Evolutionary conservation across 2,113 vertebrate genomes (phyloP).

Genomic region (Sinocyclocheilus anophthalmus): DNA sequence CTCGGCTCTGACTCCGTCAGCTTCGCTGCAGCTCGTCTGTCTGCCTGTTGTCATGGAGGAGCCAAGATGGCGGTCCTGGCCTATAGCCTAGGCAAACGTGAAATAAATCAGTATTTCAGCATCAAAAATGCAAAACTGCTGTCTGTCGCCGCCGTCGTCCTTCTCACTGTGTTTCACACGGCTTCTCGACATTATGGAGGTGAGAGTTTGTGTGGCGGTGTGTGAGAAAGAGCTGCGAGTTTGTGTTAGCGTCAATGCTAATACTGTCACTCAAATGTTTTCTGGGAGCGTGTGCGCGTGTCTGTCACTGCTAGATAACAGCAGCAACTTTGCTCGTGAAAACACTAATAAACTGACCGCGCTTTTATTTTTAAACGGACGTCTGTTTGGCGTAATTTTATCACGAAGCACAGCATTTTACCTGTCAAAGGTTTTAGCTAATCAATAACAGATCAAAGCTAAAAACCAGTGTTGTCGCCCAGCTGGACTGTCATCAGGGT

Average conservation of each 20-base stretch:
- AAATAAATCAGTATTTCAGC: slow-evolving; percentile 96
- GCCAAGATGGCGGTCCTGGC: slow-evolving; percentile 97
- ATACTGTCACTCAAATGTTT: slow-evolving; percentile 40
- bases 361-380: not conserved
- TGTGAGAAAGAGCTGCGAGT: not conserved
- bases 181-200: slow-evolving; percentile 84
- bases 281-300: not conserved
- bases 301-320: not conserved
- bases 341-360: not conserved
- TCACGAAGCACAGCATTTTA: too few species aligned
- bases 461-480: not conserved
- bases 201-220: slow-evolving; percentile 65
- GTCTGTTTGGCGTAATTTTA: not conserved
- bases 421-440: not conserved
- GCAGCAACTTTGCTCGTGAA: not conserved
- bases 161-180: slow-evolving; percentile 83
- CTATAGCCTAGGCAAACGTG: slow-evolving; percentile 93
- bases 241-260: slow-evolving; percentile 24
- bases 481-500: not conserved
- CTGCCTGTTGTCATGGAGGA: slow-evolving; percentile 97
- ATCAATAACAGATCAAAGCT: not conserved
- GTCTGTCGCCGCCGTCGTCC: slow-evolving; percentile 77
- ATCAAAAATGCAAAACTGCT: slow-evolving; percentile 89
- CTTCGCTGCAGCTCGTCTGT: slow-evolving; percentile 71
- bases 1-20: slow-evolving; percentile 65